Percentiles rank a stretch among this genome's conserved stretches.
Evolutionary conservation across 1,140 invertebrate species (phyloP).

Genomic region (Saccostrea cuccullata): DNA sequence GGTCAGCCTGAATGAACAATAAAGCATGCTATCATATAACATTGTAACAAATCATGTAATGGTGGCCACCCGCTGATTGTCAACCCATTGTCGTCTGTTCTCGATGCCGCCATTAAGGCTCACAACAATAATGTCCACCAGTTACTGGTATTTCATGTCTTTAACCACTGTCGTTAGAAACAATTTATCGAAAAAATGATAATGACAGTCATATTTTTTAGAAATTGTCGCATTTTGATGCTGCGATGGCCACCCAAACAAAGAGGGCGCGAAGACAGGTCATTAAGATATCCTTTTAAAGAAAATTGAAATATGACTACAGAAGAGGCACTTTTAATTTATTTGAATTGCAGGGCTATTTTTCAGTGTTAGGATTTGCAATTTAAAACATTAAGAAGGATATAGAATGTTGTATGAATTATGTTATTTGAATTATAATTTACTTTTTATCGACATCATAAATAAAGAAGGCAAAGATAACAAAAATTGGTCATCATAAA

Average conservation of each 20-base stretch:
- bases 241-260: conserved; percentile 20
- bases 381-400: conserved; percentile 12
- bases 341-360: not conserved
- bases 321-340: not conserved
- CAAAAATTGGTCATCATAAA: too few relatives aligned
- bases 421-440: not conserved
- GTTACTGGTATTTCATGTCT: not conserved
- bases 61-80: not conserved
- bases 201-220: conserved; percentile 9
- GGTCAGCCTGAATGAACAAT: not conserved
- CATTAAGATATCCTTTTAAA: conserved; percentile 27
- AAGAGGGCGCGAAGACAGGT: not conserved
- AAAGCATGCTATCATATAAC: not conserved
- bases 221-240: not conserved
- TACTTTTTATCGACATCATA: too few relatives aligned
- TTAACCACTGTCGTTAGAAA: not conserved
- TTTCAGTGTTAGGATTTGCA: not conserved
- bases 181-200: not conserved
- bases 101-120: not conserved
- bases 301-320: not conserved
- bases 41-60: conserved; percentile 32
- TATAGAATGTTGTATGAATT: not conserved
- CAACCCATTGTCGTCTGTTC: conserved; percentile 15
- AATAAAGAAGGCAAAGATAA: too few relatives aligned
- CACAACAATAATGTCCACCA: not conserved